These are phyloP conservation scores for Nymphalis io DNA, from an alignment of 1,140 invertebrate genomes.

Conservation along the genomic window DNA sequence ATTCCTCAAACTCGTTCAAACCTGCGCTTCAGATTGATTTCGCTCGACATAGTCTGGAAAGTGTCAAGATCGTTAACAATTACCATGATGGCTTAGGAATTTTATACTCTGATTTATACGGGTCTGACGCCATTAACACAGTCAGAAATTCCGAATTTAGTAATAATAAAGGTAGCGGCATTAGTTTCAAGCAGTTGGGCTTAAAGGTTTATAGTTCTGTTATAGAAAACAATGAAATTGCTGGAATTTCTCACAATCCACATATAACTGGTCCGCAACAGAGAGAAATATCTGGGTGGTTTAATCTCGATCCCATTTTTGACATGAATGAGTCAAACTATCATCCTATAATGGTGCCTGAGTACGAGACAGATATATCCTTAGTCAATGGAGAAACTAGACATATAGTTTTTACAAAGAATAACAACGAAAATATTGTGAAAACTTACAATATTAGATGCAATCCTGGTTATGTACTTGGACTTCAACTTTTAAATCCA, in stretches of 20 bases:
- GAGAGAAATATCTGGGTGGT: constrained; percentile 96
- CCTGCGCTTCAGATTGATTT: constrained; percentile 98
- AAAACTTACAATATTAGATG: constrained; percentile 84
- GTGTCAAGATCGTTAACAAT: constrained; percentile 90
- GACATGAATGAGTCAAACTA: constrained; percentile 86
- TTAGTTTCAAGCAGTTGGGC: constrained; percentile 93
- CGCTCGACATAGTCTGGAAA: constrained; percentile 94
- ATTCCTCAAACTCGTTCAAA: constrained; percentile 93
- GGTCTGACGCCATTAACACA: constrained; percentile 91
- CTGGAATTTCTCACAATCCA: constrained; percentile 96
- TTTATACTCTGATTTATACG: constrained; percentile 93
- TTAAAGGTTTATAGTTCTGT: constrained; percentile 87
- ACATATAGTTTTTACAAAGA: constrained; percentile 87
- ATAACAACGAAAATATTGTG: constrained; percentile 81
- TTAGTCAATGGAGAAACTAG: constrained; percentile 88
- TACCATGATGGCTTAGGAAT: constrained; percentile 93
- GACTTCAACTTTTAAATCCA: constrained; percentile 92
- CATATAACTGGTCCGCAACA: constrained; percentile 91
- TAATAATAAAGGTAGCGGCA: constrained; percentile 92
- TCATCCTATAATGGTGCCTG: constrained; percentile 85
- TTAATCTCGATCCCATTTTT: constrained; percentile 84
- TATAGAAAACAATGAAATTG: constrained; percentile 92
- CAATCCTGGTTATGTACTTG: constrained; percentile 88
- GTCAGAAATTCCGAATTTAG: constrained; percentile 94
- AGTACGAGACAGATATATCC: constrained; percentile 82